A percentile compares a stretch with the other conserved stretches of the same genome.
These are phyloP conservation scores for Cosmia pyralina DNA, from an alignment of 2,888 invertebrate genomes.

Conservation along the genomic window DNA sequence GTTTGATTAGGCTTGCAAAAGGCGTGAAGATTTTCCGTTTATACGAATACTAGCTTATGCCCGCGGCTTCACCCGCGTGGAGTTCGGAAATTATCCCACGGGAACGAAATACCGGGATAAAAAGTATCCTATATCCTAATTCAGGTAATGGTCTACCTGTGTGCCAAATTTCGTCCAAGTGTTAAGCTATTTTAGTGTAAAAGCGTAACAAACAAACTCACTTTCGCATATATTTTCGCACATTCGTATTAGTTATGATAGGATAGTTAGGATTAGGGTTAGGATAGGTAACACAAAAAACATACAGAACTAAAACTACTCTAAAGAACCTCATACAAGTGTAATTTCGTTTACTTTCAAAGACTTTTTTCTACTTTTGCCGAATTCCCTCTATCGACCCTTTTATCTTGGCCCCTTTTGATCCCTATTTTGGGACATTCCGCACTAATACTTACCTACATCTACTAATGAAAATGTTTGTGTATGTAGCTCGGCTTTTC, in stretches of 20 bases:
- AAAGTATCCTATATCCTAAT: too few species aligned
- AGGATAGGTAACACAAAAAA: constrained; percentile 6
- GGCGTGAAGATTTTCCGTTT: not conserved
- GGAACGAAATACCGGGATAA: too few species aligned
- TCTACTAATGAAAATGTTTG: constrained; percentile 34
- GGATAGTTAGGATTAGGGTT: too few species aligned
- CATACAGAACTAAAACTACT: constrained; percentile 16
- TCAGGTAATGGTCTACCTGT: too few species aligned
- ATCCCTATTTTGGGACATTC: constrained; percentile 42
- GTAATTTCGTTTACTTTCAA: constrained; percentile 53
- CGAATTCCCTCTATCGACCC: constrained; percentile 35
- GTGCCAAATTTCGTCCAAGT: too few species aligned
- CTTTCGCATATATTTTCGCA: too few species aligned
- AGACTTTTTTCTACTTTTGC: constrained; percentile 35
- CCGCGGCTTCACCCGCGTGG: too few species aligned
- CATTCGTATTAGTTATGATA: too few species aligned
- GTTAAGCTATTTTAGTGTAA: too few species aligned
- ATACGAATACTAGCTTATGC: not conserved
- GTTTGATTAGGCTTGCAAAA: constrained; percentile 8
- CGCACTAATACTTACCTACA: constrained; percentile 23
- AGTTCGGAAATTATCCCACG: too few species aligned
- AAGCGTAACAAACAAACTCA: too few species aligned
- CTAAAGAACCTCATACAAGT: constrained; percentile 31
- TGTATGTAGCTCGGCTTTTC: constrained; percentile 8
- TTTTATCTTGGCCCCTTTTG: constrained; percentile 48